Evolutionary conservation across 2,888 invertebrate genomes (phyloP).

Genomic region (Nebria salina): DNA sequence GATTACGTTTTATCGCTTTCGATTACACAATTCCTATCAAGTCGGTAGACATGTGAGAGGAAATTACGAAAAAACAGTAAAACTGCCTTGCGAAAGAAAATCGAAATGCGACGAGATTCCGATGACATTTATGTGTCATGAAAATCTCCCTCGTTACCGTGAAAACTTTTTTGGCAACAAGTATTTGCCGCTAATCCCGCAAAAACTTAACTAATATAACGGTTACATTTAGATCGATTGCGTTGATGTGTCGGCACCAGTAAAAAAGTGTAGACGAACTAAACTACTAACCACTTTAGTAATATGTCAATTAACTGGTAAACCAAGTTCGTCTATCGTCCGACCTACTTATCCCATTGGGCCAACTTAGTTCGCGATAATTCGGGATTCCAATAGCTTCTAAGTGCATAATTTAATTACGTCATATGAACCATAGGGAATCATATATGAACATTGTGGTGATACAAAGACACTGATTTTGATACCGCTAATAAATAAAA

Average conservation of each 20-base stretch:
- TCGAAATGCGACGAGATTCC: not conserved
- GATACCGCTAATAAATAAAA: not conserved
- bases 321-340: constrained; percentile 1
- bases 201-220: not conserved
- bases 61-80: not conserved
- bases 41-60: not conserved
- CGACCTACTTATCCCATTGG: constrained; percentile 16
- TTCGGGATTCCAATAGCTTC: constrained; percentile 26
- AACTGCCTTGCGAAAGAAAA: not conserved
- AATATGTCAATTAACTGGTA: constrained; percentile 10
- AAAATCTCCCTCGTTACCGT: not conserved
- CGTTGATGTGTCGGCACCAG: not conserved
- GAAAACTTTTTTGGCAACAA: not conserved
- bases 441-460: constrained; percentile 2
- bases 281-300: constrained; percentile 22
- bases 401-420: constrained; percentile 32
- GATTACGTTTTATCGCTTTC: too few relatives aligned
- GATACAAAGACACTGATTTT: not conserved
- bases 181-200: not conserved
- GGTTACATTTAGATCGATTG: not conserved
- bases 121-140: not conserved
- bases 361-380: constrained; percentile 15
- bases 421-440: constrained; percentile 17
- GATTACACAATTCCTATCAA: not conserved
- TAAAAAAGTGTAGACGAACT: not conserved